Percentiles rank a stretch among this genome's conserved stretches.
These are phyloP conservation scores for Anomalospiza imberbis DNA, from an alignment of 2,797 vertebrate genomes.

Conservation along the genomic window DNA sequence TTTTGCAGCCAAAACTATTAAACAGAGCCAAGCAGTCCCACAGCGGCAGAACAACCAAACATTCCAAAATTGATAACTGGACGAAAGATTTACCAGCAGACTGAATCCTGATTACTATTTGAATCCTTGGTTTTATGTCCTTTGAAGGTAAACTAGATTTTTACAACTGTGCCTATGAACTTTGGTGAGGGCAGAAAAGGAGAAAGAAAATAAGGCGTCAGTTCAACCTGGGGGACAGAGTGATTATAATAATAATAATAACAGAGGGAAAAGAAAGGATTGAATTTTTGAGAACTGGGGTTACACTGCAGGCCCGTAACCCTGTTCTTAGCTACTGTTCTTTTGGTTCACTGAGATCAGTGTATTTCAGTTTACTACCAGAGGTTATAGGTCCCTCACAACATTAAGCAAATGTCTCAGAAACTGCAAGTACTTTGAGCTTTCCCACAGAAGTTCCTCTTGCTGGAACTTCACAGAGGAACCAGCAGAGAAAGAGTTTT, in stretches of 20 bases:
- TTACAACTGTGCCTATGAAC: neutral
- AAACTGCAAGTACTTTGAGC: neutral
- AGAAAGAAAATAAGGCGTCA: neutral
- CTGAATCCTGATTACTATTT: neutral
- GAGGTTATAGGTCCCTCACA: neutral
- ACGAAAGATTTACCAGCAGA: neutral
- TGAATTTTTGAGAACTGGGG: neutral
- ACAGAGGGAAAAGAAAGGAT: neutral
- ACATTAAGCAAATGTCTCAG: neutral
- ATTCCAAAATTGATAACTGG: neutral
- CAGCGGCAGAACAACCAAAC: neutral
- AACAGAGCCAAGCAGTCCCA: neutral
- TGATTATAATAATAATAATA: neutral
- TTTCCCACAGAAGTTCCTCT: neutral
- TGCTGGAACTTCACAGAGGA: neutral
- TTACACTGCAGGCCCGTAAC: neutral
- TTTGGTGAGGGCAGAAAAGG: neutral
- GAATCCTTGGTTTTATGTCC: neutral
- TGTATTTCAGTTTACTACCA: neutral
- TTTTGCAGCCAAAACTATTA: neutral
- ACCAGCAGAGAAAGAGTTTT: neutral
- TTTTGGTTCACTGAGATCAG: neutral
- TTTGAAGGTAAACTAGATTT: neutral
- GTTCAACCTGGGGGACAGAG: neutral
- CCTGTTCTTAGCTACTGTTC: neutral